Evolutionary conservation across 64 coral and sea anemone species (phyloP).

Genomic region (Platygyra sinensis): DNA sequence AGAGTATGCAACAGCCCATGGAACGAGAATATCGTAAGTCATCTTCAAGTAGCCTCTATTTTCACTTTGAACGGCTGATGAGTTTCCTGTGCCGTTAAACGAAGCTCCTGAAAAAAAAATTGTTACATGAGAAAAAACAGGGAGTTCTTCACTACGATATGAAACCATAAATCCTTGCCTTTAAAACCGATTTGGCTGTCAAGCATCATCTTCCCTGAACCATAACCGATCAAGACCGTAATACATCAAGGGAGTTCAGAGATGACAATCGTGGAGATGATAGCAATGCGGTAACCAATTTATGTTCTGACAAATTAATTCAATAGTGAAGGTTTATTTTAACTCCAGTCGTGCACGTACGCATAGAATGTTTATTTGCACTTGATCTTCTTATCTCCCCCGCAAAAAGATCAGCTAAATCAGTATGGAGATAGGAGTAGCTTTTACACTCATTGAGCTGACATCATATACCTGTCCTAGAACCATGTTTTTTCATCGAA

Average conservation of each 20-base stretch:
- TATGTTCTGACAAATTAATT: too few relatives aligned
- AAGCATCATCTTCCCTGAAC: not conserved
- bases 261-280: too few relatives aligned
- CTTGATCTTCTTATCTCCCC: not conserved
- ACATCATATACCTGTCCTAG: not conserved
- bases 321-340: too few relatives aligned
- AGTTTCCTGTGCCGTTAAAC: conserved; percentile 2
- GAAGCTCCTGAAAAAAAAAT: not conserved
- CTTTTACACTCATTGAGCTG: not conserved
- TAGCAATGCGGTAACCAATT: too few relatives aligned
- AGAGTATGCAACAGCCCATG: conserved; percentile 41
- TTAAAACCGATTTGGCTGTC: not conserved
- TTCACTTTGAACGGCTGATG: not conserved
- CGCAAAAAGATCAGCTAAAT: not conserved
- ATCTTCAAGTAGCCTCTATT: not conserved
- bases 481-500: not conserved
- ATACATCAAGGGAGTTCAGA: too few relatives aligned
- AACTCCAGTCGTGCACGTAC: not conserved
- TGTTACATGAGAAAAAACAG: not conserved
- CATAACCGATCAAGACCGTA: too few relatives aligned
- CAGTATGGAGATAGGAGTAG: not conserved
- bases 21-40: not conserved
- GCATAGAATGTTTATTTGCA: not conserved
- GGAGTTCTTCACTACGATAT: not conserved
- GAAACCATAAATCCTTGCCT: not conserved